These are phyloP conservation scores for Melipona quadrifasciata DNA, from an alignment of 1,140 invertebrate genomes.

Conservation along the genomic window DNA sequence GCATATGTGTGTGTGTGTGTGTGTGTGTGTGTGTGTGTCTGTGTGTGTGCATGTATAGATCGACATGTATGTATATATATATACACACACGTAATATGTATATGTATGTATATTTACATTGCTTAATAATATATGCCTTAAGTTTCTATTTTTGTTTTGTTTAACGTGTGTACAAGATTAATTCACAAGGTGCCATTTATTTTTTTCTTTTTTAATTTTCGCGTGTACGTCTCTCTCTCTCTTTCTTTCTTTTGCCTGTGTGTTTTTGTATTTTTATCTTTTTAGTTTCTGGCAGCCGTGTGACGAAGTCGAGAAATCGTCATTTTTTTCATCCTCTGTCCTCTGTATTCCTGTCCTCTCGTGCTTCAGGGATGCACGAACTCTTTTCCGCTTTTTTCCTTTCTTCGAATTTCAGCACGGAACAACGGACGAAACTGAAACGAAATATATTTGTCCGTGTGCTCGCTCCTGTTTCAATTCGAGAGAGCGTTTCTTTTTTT, in stretches of 20 bases:
- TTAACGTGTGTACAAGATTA: slow-evolving; percentile 29
- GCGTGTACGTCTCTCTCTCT: background rate
- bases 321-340: too few species aligned
- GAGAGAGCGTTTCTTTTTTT: background rate
- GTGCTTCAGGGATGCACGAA: background rate
- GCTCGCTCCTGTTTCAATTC: slow-evolving; percentile 2
- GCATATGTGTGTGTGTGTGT: slow-evolving; percentile 16
- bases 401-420: background rate
- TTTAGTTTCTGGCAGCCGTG: slow-evolving; percentile 20
- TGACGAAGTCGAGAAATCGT: slow-evolving; percentile 7
- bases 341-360: background rate
- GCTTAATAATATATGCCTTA: slow-evolving; percentile 38
- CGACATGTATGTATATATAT: slow-evolving; percentile 28
- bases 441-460: slow-evolving; percentile 5
- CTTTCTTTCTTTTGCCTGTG: background rate
- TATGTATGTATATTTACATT: slow-evolving; percentile 53
- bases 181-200: slow-evolving; percentile 40
- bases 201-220: background rate
- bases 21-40: slow-evolving; percentile 13
- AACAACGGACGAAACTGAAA: background rate
- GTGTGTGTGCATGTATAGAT: background rate
- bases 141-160: slow-evolving; percentile 30
- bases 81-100: slow-evolving; percentile 35
- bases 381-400: too few species aligned
- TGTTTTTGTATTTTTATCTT: background rate